Evolutionary conservation across 2,113 vertebrate species (phyloP).

Genomic region (Alaudala cheleensis): DNA sequence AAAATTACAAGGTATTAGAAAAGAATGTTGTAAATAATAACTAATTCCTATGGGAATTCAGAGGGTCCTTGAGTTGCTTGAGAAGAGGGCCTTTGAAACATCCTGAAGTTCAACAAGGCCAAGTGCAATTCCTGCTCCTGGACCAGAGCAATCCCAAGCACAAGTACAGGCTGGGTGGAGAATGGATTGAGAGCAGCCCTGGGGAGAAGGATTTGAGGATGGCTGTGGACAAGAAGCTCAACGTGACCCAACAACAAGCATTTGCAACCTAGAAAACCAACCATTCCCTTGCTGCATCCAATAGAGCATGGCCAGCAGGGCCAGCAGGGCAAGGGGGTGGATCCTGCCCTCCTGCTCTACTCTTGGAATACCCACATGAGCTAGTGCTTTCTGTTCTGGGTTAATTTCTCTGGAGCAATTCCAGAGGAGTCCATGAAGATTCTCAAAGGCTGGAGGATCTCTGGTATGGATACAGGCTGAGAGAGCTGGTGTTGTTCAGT

Average conservation of each 20-base stretch:
- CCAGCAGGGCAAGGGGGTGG: neutral
- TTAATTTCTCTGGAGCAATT: neutral
- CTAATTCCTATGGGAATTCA: neutral
- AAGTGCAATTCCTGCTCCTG: neutral
- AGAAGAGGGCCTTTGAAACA: neutral
- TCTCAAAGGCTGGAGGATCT: neutral
- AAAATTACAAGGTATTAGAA: constrained; percentile 2
- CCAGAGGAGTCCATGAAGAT: neutral
- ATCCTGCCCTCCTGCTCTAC: neutral
- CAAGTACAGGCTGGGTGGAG: neutral
- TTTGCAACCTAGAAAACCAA: neutral
- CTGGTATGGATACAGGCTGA: neutral
- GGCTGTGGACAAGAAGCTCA: neutral
- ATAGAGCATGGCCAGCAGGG: no score
- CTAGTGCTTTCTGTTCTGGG: no score
- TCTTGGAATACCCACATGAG: neutral
- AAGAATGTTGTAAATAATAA: neutral
- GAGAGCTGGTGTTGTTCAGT: neutral
- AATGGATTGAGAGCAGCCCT: neutral
- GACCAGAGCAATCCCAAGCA: neutral
- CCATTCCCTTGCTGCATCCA: neutral
- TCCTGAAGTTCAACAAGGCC: neutral
- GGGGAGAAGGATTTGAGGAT: neutral
- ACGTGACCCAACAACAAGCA: neutral
- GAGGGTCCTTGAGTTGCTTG: neutral